Evolutionary conservation across 2,888 invertebrate species (phyloP).

Genomic region (Orthosia gracilis): DNA sequence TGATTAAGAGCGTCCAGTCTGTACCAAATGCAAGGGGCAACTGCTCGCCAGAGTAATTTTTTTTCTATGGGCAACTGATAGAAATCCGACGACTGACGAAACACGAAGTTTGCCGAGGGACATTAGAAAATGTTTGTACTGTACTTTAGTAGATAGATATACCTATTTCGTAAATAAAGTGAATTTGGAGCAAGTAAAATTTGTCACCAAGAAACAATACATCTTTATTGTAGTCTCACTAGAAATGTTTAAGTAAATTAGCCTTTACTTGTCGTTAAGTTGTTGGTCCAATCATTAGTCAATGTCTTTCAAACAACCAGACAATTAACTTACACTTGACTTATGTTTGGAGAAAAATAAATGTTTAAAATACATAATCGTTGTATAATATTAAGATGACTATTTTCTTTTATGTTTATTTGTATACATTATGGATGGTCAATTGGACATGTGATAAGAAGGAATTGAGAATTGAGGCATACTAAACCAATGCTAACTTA

Average conservation of each 20-base stretch:
- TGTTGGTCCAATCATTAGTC: slow-evolving; percentile 25
- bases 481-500: too few species aligned
- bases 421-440: background rate
- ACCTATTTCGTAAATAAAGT: too few species aligned
- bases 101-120: too few species aligned
- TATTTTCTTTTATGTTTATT: background rate
- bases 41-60: too few species aligned
- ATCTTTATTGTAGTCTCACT: slow-evolving; percentile 12
- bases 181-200: background rate
- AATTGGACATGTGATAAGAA: background rate
- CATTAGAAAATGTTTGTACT: too few species aligned
- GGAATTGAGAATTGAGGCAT: too few species aligned
- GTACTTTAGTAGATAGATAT: too few species aligned
- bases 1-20: too few species aligned
- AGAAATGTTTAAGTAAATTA: slow-evolving; percentile 38
- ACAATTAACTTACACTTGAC: slow-evolving; percentile 40
- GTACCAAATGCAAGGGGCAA: too few species aligned
- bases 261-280: slow-evolving; percentile 17
- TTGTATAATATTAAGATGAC: slow-evolving; percentile 2
- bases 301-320: slow-evolving; percentile 31
- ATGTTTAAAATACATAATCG: background rate
- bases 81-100: too few species aligned
- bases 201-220: background rate
- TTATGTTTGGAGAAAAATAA: slow-evolving; percentile 23
- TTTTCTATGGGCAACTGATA: too few species aligned